Evolutionary conservation across 2,797 vertebrate species (phyloP).

Genomic region (Pygocentrus nattereri): DNA sequence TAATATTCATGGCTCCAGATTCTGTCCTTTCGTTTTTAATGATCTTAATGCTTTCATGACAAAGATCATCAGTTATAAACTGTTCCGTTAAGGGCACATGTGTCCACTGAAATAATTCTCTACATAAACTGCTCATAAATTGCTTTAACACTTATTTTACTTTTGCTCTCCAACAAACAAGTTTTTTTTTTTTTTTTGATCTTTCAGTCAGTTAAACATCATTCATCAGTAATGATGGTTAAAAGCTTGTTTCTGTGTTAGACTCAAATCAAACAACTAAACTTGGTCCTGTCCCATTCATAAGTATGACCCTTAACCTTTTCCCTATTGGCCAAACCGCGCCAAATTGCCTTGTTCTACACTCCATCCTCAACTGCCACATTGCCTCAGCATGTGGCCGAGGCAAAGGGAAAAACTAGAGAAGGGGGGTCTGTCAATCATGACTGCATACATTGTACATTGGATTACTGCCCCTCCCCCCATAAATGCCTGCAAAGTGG

Average conservation of each 20-base stretch:
- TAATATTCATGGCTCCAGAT: background rate
- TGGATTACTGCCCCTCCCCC: slow-evolving; percentile 67
- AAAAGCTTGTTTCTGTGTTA: slow-evolving; percentile 45
- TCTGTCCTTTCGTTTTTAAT: background rate
- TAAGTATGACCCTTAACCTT: slow-evolving; percentile 67
- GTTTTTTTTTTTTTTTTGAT: background rate
- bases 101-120: background rate
- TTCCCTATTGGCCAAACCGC: slow-evolving; percentile 57
- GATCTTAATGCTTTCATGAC: background rate
- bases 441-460: slow-evolving; percentile 74
- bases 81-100: background rate
- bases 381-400: slow-evolving; percentile 61
- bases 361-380: slow-evolving; percentile 50
- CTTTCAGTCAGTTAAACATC: slow-evolving; percentile 22
- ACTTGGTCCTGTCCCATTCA: slow-evolving; percentile 58
- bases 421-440: slow-evolving; percentile 68
- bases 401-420: slow-evolving; percentile 37
- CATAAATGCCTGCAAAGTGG: slow-evolving; percentile 66
- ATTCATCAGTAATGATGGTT: slow-evolving; percentile 19
- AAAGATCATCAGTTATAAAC: background rate
- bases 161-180: background rate
- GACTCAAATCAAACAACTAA: slow-evolving; percentile 59
- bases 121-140: background rate
- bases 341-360: slow-evolving; percentile 64
- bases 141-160: background rate